These are phyloP conservation scores for Oncorhynchus mykiss DNA, from an alignment of 2,113 vertebrate genomes.

Conservation along the genomic window DNA sequence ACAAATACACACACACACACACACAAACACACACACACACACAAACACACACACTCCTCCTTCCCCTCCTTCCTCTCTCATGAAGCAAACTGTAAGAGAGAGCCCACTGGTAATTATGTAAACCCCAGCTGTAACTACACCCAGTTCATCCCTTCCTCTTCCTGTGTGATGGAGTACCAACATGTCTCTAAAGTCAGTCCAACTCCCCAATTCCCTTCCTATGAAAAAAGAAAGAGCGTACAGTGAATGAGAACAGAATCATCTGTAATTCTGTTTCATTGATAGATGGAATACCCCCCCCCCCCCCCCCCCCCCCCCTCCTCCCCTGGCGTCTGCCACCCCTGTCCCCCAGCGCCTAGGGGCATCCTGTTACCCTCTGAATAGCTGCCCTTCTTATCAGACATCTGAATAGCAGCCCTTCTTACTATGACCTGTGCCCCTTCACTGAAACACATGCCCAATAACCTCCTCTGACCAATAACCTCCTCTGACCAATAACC, in stretches of 20 bases:
- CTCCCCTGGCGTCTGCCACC: neutral
- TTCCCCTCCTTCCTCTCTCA: neutral
- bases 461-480: neutral
- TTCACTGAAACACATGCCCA: constrained; percentile 10
- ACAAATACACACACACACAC: neutral
- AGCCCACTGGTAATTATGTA: neutral
- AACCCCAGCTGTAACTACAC: neutral
- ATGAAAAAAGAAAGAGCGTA: too few relatives aligned
- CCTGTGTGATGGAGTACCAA: neutral
- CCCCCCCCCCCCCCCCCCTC: neutral
- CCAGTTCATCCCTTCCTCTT: neutral
- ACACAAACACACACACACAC: neutral
- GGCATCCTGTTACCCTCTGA: constrained; percentile 61
- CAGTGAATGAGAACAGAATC: too few relatives aligned
- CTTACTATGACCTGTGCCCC: constrained; percentile 25
- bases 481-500: too few relatives aligned
- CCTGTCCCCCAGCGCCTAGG: constrained; percentile 21
- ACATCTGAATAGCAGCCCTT: constrained; percentile 23
- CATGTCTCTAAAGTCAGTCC: too few relatives aligned
- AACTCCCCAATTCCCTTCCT: too few relatives aligned
- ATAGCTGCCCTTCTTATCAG: constrained; percentile 59
- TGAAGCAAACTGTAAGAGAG: too few relatives aligned
- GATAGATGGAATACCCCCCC: neutral
- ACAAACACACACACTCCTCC: neutral
- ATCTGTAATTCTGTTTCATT: too few relatives aligned